These are phyloP conservation scores for Glyptemys insculpta DNA, from an alignment of 2,797 vertebrate genomes.

Conservation along the genomic window DNA sequence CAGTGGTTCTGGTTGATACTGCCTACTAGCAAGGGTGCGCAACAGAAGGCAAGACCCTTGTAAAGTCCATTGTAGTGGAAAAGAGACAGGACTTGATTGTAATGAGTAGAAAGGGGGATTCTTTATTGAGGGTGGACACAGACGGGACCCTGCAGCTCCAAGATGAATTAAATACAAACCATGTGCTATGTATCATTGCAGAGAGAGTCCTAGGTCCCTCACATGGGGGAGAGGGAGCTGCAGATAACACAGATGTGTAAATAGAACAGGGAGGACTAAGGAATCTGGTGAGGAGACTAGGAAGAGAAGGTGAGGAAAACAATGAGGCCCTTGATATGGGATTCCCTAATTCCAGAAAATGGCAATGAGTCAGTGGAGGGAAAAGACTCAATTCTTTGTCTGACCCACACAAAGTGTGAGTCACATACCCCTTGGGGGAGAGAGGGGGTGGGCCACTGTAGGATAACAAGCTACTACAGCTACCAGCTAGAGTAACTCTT, in stretches of 20 bases:
- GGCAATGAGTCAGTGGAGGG: neutral
- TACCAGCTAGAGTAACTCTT: neutral
- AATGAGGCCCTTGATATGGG: neutral
- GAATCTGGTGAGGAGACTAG: neutral
- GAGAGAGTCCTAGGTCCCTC: neutral
- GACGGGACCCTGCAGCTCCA: neutral
- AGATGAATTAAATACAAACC: neutral
- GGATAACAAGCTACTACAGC: neutral
- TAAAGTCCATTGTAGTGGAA: neutral
- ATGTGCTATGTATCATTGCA: neutral
- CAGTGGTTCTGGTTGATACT: neutral
- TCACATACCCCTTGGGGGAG: neutral
- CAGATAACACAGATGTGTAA: neutral
- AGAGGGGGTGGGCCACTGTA: neutral
- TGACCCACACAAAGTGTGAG: neutral
- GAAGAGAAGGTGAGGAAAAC: neutral
- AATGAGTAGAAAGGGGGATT: neutral
- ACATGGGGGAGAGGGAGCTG: neutral
- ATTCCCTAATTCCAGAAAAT: neutral
- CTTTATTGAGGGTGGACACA: neutral
- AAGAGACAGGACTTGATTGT: fast-evolving
- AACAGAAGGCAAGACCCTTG: neutral
- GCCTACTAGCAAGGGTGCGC: neutral
- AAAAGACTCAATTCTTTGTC: neutral
- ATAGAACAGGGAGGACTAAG: neutral